Percentiles rank a stretch among this genome's conserved stretches.
These are phyloP conservation scores for Alcedo atthis DNA, from an alignment of 2,797 vertebrate species.

Conservation along the genomic window DNA sequence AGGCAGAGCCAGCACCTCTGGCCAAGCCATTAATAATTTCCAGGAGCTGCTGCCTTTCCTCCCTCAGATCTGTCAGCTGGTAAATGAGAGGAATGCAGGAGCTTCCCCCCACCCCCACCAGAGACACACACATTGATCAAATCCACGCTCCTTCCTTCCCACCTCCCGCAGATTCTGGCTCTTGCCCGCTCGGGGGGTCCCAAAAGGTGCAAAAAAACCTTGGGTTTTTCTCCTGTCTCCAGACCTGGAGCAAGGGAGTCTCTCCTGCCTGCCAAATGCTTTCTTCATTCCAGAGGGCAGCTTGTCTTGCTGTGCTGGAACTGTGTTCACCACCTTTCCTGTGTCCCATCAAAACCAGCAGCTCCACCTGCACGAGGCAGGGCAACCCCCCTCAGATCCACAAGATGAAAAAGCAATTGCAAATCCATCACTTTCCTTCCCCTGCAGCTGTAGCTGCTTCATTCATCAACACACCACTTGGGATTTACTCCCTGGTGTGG, in stretches of 20 bases:
- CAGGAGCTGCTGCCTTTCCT: constrained; percentile 3
- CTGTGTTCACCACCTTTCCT: not conserved
- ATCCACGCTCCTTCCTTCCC: not conserved
- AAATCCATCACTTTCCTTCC: not conserved
- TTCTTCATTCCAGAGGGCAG: not conserved
- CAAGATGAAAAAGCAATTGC: not conserved
- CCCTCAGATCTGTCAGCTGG: constrained; percentile 50
- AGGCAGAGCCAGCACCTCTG: constrained; percentile 55
- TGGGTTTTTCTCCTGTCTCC: not conserved
- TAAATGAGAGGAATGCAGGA: not conserved
- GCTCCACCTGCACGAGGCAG: not conserved
- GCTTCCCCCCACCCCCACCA: not conserved
- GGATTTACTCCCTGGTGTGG: not conserved
- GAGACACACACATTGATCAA: not conserved
- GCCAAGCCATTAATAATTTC: constrained; percentile 50
- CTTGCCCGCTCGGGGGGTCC: not conserved
- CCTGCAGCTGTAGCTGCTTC: not conserved
- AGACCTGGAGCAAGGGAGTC: not conserved
- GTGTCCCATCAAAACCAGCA: not conserved
- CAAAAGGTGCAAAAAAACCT: not conserved
- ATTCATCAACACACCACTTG: not conserved
- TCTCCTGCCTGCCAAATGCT: not conserved
- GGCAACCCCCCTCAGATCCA: not conserved
- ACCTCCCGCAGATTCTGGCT: not conserved
- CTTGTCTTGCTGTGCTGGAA: not conserved